A percentile compares a stretch with the other conserved stretches of the same genome.
Conservation (phyloP, 2,888 invertebrate genomes). For the Petrolisthes cinctipes region DNA sequence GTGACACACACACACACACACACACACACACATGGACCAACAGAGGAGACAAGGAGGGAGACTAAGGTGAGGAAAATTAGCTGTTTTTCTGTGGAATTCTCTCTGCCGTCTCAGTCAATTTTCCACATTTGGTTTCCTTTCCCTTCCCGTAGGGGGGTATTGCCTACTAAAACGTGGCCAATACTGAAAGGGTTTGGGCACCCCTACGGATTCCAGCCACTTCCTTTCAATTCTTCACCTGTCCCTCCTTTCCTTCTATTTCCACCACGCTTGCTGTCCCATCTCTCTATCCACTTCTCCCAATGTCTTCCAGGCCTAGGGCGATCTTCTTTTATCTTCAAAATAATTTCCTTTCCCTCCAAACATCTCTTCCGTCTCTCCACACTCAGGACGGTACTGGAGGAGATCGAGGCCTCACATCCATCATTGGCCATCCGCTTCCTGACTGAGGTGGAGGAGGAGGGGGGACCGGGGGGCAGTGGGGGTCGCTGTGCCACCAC, state of each 20-base stretch:
- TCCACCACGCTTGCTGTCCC: background rate
- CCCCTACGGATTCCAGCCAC: background rate
- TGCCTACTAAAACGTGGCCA: background rate
- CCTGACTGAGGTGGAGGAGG: slow-evolving; percentile 36
- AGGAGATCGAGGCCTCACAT: slow-evolving; percentile 34
- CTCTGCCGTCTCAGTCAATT: background rate
- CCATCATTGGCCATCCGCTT: slow-evolving; percentile 60
- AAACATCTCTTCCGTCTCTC: background rate
- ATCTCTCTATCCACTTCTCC: background rate
- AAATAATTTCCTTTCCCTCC: background rate
- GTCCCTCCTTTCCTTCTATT: background rate
- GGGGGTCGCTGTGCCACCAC: slow-evolving; percentile 46
- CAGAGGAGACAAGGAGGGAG: background rate
- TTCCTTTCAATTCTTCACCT: background rate
- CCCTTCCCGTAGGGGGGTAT: background rate
- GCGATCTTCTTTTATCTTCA: background rate
- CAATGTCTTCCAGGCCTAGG: too few relatives aligned
- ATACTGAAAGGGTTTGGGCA: background rate
- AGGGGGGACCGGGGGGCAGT: slow-evolving; percentile 27
- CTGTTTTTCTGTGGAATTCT: background rate
- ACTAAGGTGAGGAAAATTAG: too few relatives aligned
- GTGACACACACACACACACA: background rate
- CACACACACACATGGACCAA: background rate
- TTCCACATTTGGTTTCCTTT: background rate
- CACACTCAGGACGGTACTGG: slow-evolving; percentile 32